Percentiles rank a stretch among this genome's conserved stretches.
These are phyloP conservation scores for Artibeus lituratus DNA, from an alignment of 2,797 vertebrate genomes.

Conservation along the genomic window DNA sequence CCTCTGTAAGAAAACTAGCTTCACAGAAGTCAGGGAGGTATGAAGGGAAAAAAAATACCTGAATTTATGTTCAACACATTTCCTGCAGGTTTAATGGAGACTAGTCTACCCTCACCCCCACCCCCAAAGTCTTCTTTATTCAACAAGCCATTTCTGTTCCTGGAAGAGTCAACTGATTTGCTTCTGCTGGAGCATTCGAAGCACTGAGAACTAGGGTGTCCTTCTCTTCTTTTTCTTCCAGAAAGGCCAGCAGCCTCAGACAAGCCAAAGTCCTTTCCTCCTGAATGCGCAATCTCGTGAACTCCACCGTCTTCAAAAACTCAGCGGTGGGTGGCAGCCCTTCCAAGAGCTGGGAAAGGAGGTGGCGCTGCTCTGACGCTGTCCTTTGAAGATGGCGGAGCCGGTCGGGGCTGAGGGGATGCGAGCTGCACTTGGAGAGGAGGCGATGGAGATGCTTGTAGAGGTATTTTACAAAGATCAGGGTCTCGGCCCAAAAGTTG, in stretches of 20 bases:
- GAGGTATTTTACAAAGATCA: conserved; percentile 87
- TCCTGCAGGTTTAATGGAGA: background rate
- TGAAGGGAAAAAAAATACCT: background rate
- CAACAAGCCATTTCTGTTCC: conserved; percentile 16
- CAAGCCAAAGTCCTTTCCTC: conserved; percentile 83
- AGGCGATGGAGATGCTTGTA: conserved; percentile 81
- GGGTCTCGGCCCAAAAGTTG: conserved; percentile 95
- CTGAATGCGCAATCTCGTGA: conserved; percentile 84
- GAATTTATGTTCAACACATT: background rate
- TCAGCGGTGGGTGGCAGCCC: conserved; percentile 86
- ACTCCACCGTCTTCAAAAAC: conserved; percentile 88
- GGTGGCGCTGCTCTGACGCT: conserved; percentile 76
- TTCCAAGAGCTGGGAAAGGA: conserved; percentile 76
- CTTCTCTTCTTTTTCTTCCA: conserved; percentile 66
- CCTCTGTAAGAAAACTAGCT: background rate
- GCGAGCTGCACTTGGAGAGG: conserved; percentile 60
- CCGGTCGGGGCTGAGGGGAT: conserved; percentile 35
- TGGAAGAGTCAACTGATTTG: background rate
- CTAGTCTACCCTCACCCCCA: background rate
- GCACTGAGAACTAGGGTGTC: background rate
- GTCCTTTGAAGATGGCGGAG: conserved; percentile 75
- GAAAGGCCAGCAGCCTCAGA: conserved; percentile 82
- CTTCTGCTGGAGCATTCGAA: background rate
- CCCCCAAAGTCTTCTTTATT: background rate
- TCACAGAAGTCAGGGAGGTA: background rate